Percentiles rank a stretch among this genome's conserved stretches.
Conservation (phyloP, 2,888 invertebrate genomes). For the Limnephilus auricula region DNA sequence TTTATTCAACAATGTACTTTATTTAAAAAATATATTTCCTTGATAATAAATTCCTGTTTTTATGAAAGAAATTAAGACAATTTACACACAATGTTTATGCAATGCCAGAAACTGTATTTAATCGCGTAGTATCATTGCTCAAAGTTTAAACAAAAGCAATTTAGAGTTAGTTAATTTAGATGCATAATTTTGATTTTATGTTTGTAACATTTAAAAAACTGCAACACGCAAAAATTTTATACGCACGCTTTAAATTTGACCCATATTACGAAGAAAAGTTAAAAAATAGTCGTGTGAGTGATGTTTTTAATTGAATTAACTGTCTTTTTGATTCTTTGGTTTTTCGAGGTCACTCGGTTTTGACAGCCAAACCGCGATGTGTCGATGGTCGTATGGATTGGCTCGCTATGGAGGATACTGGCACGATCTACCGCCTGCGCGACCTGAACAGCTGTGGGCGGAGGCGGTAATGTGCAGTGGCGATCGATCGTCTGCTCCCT, state of each 20-base stretch:
- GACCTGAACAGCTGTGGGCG: constrained; percentile 52
- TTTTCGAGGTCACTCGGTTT: constrained; percentile 37
- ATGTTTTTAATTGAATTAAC: background rate
- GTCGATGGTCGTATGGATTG: background rate
- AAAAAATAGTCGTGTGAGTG: background rate
- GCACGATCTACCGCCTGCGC: constrained; percentile 2
- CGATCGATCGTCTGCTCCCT: constrained; percentile 51
- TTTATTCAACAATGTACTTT: background rate
- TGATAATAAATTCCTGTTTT: background rate
- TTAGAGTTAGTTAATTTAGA: background rate
- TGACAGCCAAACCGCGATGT: constrained; percentile 9
- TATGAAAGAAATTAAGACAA: too few species aligned
- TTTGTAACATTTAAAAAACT: background rate
- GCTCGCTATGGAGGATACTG: background rate
- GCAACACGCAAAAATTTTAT: background rate
- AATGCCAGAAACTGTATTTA: background rate
- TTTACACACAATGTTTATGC: background rate
- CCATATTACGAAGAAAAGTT: background rate
- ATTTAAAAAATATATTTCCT: background rate
- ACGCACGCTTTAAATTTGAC: background rate
- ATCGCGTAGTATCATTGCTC: background rate
- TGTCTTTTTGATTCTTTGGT: background rate
- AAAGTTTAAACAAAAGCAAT: background rate
- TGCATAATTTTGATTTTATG: background rate
- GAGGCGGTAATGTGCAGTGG: constrained; percentile 26